Percentiles rank a stretch among this genome's conserved stretches.
Evolutionary conservation across 2,797 vertebrate species (phyloP).

Genomic region (Labroides dimidiatus): DNA sequence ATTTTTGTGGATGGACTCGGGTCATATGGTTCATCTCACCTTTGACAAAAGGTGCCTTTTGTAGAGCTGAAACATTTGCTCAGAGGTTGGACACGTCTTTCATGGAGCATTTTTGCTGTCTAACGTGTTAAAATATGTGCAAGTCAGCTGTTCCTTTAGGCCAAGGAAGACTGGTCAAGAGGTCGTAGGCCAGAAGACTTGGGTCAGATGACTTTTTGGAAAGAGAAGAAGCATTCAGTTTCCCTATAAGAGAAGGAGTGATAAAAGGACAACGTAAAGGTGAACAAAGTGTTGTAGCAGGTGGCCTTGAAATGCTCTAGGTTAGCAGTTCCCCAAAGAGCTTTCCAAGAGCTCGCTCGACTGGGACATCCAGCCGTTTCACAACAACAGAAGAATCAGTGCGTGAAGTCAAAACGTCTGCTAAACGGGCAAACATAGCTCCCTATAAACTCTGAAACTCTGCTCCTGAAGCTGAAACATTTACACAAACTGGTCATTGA

Average conservation of each 20-base stretch:
- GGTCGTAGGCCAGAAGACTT: constrained; percentile 41
- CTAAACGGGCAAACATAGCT: constrained; percentile 18
- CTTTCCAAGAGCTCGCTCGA: constrained; percentile 5
- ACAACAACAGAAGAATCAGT: constrained; percentile 2
- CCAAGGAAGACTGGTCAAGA: constrained; percentile 28
- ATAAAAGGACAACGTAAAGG: neutral
- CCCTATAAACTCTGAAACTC: constrained; percentile 12
- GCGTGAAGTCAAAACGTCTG: constrained; percentile 34
- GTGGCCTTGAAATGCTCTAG: neutral
- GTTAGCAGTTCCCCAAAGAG: neutral
- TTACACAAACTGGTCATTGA: constrained; percentile 27
- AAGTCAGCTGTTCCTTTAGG: constrained; percentile 20
- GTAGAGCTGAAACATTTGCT: constrained; percentile 2
- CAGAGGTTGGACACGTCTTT: neutral
- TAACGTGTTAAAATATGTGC: constrained; percentile 28
- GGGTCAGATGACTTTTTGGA: constrained; percentile 49
- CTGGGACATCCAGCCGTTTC: constrained; percentile 11
- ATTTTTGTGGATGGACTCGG: neutral
- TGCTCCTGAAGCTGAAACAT: constrained; percentile 19
- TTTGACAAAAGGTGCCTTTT: constrained; percentile 10
- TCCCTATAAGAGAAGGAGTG: constrained; percentile 19
- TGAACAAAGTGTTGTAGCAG: neutral
- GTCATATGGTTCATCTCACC: neutral
- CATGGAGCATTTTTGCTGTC: neutral
- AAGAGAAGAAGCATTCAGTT: constrained; percentile 26